Percentiles rank a stretch among this genome's conserved stretches.
phyloP scores from a whole-genome alignment of 2,888 invertebrate genomes.

The Unio delphinus region DNA sequence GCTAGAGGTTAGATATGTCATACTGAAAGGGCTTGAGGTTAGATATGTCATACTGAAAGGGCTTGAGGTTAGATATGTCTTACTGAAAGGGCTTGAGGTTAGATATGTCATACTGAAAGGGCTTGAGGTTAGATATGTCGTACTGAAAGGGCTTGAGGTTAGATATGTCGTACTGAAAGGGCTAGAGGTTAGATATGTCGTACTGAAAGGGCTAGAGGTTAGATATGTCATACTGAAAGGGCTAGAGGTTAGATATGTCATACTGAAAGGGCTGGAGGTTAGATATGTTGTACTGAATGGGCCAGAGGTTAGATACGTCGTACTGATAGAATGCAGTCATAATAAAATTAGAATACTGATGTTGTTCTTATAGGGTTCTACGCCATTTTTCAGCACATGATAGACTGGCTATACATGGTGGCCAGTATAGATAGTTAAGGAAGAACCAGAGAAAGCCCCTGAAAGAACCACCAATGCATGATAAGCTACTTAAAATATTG shows the following conservation, averaged over 20 bases:
- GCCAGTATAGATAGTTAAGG: too few species aligned
- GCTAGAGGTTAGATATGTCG: too few species aligned
- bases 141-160: conserved; percentile 76
- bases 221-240: conserved; percentile 74
- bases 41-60: conserved; percentile 72
- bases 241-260: conserved; percentile 73
- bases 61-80: conserved; percentile 73
- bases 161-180: neutral
- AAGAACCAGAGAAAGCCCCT: too few species aligned
- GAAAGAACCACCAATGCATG: too few species aligned
- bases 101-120: conserved; percentile 74
- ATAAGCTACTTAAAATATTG: too few species aligned
- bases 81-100: conserved; percentile 61
- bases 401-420: too few species aligned
- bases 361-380: too few species aligned
- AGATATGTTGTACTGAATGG: conserved; percentile 33
- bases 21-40: conserved; percentile 77
- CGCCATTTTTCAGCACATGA: too few species aligned
- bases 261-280: conserved; percentile 77
- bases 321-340: neutral
- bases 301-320: conserved; percentile 70
- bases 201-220: too few species aligned
- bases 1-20: conserved; percentile 73
- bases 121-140: conserved; percentile 72
- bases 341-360: neutral